Percentiles rank a stretch among this genome's conserved stretches.
Evolutionary conservation across 2,113 vertebrate genomes (phyloP).

Genomic region (Corynorhinus townsendii): DNA sequence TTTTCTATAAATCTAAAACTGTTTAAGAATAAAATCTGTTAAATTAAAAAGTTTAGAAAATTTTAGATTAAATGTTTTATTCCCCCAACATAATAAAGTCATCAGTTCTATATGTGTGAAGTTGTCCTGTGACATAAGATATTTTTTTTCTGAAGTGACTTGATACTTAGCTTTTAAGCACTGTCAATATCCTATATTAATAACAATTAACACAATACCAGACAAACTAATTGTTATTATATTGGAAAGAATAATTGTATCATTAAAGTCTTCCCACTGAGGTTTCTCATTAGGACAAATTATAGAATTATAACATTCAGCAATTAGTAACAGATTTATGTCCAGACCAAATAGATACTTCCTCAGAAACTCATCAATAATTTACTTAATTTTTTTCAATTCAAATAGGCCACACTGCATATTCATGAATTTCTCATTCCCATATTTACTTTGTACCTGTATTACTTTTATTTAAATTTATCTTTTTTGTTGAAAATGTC

Average conservation of each 20-base stretch:
- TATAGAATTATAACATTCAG: neutral
- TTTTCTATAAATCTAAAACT: neutral
- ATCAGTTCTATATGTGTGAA: neutral
- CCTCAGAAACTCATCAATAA: neutral
- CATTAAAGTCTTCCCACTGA: constrained; percentile 31
- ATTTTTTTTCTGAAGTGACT: neutral
- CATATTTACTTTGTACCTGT: neutral
- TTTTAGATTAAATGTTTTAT: neutral
- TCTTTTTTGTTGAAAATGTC: too few relatives aligned
- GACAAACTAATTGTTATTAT: constrained; percentile 47
- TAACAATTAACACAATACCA: constrained; percentile 53
- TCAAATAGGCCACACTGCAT: neutral
- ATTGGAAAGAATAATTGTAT: constrained; percentile 48
- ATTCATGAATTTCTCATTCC: neutral
- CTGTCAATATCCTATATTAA: constrained; percentile 12
- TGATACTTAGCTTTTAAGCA: neutral
- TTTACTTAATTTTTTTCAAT: neutral
- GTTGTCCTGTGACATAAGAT: neutral
- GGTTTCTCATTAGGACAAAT: constrained; percentile 31
- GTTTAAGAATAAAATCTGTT: neutral
- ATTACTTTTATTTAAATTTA: neutral
- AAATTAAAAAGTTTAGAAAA: neutral
- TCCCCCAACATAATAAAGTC: neutral
- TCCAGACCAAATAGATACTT: neutral
- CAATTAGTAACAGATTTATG: neutral